Conservation (phyloP, 2,113 vertebrate species). For the Cygnus atratus region DNA sequence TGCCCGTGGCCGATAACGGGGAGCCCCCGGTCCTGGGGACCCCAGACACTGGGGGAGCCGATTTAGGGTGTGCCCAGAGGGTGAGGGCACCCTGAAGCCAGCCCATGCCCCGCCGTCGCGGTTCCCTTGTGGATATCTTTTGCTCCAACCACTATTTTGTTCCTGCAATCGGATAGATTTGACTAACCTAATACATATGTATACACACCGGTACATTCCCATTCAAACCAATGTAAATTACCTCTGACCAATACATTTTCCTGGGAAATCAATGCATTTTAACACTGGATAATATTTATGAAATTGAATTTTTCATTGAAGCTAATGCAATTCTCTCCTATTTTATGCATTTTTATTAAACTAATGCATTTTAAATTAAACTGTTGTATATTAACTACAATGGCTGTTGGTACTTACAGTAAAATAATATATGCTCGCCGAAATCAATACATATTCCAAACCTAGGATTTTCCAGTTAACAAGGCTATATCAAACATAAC, state of each 20-base stretch:
- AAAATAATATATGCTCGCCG: constrained; percentile 76
- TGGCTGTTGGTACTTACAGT: constrained; percentile 79
- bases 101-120: accelerated
- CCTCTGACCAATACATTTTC: constrained; percentile 79
- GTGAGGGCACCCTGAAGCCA: neutral
- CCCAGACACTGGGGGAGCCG: accelerated
- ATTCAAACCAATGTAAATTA: constrained; percentile 76
- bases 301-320: constrained; percentile 81
- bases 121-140: constrained; percentile 1
- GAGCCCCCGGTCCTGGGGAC: neutral
- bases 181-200: constrained; percentile 75
- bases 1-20: neutral
- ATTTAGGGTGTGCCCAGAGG: neutral
- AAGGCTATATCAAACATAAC: constrained; percentile 62
- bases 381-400: constrained; percentile 81
- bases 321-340: constrained; percentile 80
- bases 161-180: constrained; percentile 50
- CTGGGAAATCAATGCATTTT: constrained; percentile 82
- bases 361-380: constrained; percentile 86
- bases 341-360: constrained; percentile 85
- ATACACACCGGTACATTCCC: constrained; percentile 56
- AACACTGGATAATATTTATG: constrained; percentile 83
- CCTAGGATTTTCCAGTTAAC: constrained; percentile 69
- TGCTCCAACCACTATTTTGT: neutral
- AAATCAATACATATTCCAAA: constrained; percentile 78